These are phyloP conservation scores for Isurus oxyrinchus DNA, from an alignment of 2,113 vertebrate genomes.

Conservation along the genomic window DNA sequence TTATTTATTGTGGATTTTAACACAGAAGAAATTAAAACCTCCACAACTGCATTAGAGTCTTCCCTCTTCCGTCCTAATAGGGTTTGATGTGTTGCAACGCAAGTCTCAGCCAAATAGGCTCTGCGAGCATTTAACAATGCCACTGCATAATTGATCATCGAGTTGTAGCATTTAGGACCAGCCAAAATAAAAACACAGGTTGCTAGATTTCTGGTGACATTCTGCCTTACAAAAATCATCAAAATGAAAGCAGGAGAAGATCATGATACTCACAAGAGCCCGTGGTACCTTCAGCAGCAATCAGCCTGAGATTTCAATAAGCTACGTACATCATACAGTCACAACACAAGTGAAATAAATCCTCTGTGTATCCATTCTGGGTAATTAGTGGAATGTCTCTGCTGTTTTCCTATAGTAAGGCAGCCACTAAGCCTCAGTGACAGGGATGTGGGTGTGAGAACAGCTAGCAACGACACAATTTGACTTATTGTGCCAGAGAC, in stretches of 20 bases:
- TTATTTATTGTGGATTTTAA: neutral
- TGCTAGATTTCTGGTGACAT: neutral
- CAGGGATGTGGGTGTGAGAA: neutral
- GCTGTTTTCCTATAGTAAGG: neutral
- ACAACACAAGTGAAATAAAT: neutral
- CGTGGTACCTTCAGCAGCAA: neutral
- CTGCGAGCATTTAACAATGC: conserved; percentile 9
- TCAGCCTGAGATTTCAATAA: conserved; percentile 1
- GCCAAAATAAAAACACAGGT: neutral
- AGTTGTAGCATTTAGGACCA: neutral
- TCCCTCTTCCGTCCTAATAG: neutral
- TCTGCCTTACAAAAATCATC: neutral
- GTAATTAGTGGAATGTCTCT: conserved; percentile 19
- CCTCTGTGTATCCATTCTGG: neutral
- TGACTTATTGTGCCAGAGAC: neutral
- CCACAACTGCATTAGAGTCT: neutral
- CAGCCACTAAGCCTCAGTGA: neutral
- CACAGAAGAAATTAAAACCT: neutral
- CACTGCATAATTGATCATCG: conserved; percentile 2
- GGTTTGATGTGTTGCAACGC: neutral
- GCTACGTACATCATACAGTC: neutral
- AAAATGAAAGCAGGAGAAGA: conserved; percentile 10
- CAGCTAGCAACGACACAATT: neutral
- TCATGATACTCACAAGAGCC: conserved; percentile 23
- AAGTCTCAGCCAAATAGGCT: neutral